Base-by-base conservation (phyloP, 2,797 vertebrate species). In the Myiotriccus ornatus region DNA sequence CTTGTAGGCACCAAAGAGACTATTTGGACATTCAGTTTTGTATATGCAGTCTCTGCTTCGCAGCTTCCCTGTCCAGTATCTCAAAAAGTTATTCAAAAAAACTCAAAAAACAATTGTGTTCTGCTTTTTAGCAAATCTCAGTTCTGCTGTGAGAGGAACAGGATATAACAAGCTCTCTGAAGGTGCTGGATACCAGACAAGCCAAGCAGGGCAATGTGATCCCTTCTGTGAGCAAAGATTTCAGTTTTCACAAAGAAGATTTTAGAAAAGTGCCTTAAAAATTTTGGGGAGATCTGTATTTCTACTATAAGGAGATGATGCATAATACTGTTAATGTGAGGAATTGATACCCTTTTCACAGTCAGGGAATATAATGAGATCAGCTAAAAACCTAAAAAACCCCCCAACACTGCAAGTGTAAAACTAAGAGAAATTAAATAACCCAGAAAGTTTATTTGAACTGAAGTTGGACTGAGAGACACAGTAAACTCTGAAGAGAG, bases 341-440 rank as follows among this genome's bases (percentile, higher is more conserved):
- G 44, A 50, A 85, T 0, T 24, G 24, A 70, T 59, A 59, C 7
- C 44, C 8, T 59, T 28, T 49, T 83, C 35, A 53, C 39, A 83
- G 34, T 17, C 18, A 91, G 37, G 28, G 37, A 56, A 76, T 47
- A n/a, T 23, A 60, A 80, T 17, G 14, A 83, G 8, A 79, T 60
- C n/a, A 53, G 20, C 19, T 57, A 34, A 89, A 93, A 88, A 55
- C 27, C 9, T 88, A 30, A 3, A 59, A 64, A 70, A 53, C 32
- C 0, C 0, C 11, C 3, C 9, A 20, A 0, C 12, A 60, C 14
- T 80, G 15, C 6, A 23, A 13, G 13, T 25, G 6, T 71, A 63
- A 78, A 63, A 57, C 28, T 39, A 5, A 10, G 37, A 73, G n/a
- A 86, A 84, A 86, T 30, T 1, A 79, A 7, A 13, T 35, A 46